phyloP scores from a whole-genome alignment of 2,888 invertebrate species.

The Aphodius sticticus region DNA sequence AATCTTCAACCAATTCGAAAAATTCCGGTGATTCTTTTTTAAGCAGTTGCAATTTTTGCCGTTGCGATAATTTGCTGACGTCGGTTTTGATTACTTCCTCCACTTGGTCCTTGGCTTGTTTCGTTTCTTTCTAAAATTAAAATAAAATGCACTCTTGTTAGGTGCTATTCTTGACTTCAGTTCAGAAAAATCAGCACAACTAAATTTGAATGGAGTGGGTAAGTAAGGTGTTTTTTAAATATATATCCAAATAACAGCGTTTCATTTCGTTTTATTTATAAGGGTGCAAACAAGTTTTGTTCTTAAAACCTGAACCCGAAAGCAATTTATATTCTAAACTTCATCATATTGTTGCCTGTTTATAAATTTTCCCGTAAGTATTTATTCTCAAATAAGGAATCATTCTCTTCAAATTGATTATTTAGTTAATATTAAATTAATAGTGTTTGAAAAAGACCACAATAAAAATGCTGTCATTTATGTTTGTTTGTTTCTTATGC shows the following conservation, averaged over 20 bases:
- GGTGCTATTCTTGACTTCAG: too few species aligned
- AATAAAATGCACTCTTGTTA: conserved; percentile 29
- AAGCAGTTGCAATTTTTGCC: conserved; percentile 79
- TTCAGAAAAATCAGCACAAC: too few species aligned
- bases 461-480: neutral
- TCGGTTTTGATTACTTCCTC: conserved; percentile 76
- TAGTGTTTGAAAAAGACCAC: conserved; percentile 34
- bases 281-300: too few species aligned
- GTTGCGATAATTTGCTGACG: conserved; percentile 75
- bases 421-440: neutral
- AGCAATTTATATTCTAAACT: too few species aligned
- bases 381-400: conserved; percentile 29
- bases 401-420: neutral
- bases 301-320: too few species aligned
- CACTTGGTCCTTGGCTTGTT: conserved; percentile 55
- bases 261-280: too few species aligned
- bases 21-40: conserved; percentile 91
- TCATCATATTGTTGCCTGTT: neutral
- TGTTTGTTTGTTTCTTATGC: too few species aligned
- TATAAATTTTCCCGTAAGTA: conserved; percentile 35
- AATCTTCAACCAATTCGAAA: conserved; percentile 78
- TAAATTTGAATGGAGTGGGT: too few species aligned
- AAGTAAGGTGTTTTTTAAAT: too few species aligned
- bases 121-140: conserved; percentile 49
- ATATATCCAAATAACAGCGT: too few species aligned